A percentile compares a stretch with the other conserved stretches of the same genome.
phyloP scores from a whole-genome alignment of 2,888 invertebrate genomes.

The Thecophora atra region DNA sequence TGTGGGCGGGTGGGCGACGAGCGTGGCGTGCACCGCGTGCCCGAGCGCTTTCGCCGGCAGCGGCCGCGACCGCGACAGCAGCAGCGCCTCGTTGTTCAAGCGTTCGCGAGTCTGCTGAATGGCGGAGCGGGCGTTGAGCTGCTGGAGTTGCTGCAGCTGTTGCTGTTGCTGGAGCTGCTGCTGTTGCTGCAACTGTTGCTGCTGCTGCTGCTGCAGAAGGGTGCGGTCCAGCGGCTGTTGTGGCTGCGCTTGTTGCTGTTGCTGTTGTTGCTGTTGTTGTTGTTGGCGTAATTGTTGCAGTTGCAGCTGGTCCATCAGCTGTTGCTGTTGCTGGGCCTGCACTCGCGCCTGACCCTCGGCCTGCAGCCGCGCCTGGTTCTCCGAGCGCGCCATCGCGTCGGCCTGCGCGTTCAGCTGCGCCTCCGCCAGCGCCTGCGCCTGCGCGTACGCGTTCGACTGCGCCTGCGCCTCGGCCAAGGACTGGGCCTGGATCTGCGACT shows the following conservation, averaged over 20 bases:
- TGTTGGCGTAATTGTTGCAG: slow-evolving; percentile 53
- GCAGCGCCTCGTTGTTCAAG: slow-evolving; percentile 54
- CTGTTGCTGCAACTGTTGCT: slow-evolving; percentile 50
- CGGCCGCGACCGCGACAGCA: slow-evolving; percentile 54
- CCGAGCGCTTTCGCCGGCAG: slow-evolving; percentile 57
- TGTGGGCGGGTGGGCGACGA: slow-evolving; percentile 61
- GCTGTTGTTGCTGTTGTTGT: slow-evolving; percentile 55
- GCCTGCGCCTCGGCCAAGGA: slow-evolving; percentile 61
- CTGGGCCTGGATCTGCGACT: slow-evolving; percentile 58
- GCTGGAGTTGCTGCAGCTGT: slow-evolving; percentile 53
- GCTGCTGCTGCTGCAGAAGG: slow-evolving; percentile 51
- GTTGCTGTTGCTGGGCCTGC: slow-evolving; percentile 60
- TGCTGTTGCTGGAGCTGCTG: slow-evolving; percentile 50
- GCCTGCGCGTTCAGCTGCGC: slow-evolving; percentile 57
- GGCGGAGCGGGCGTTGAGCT: slow-evolving; percentile 52
- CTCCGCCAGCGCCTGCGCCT: slow-evolving; percentile 51
- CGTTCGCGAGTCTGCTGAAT: slow-evolving; percentile 53
- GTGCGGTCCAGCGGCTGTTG: slow-evolving; percentile 56
- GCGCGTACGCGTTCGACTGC: slow-evolving; percentile 49
- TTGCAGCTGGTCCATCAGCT: slow-evolving; percentile 62
- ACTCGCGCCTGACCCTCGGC: slow-evolving; percentile 68
- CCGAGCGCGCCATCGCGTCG: slow-evolving; percentile 53
- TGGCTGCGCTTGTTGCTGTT: slow-evolving; percentile 52
- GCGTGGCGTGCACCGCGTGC: slow-evolving; percentile 60
- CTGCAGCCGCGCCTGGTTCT: slow-evolving; percentile 61